Base-by-base conservation (phyloP, 2,797 vertebrate genomes). In the Poeciliopsis presidionis region DNA sequence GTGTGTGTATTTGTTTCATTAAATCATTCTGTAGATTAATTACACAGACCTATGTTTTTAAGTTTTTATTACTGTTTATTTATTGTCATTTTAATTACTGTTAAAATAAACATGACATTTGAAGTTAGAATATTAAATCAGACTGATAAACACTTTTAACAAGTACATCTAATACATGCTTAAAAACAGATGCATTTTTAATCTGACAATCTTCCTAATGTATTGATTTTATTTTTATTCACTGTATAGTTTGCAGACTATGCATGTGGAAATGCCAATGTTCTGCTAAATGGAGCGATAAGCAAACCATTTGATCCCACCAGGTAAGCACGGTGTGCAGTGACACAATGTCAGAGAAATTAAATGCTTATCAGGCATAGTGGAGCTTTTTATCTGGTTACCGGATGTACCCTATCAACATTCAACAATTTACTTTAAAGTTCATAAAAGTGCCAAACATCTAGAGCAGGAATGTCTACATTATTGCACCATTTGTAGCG, bases 281-380 rank as follows among this genome's bases (percentile, higher is more conserved):
- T 53, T 7, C 51, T 69, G 61, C 33, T 70, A 55, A 45, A 76
- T n/a, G 75, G 46, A 69, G 45, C 33, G 30, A 76, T 8, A 49
- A 20, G 47, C 28, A 30, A 65, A 36, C 74, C 74, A 36, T 76
- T 76, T 49, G 59, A 76, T 51, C 74, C 45, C 13, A 76, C 43
- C 45, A 51, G 74, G 74, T 76, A 7, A 47, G 74, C 28, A 7
- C 0, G 1, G 7, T 65, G 25, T 65, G 16, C 33, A 63, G 16
- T 72, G 46, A 22, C 20, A 22, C 16, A 12, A 72, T 14, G 16
- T 3, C 7, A 14, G n/a, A n/a, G 53, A 55, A 18, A 55, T 36
- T 16, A 61, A 59, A 28, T 7, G 14, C 4, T 16, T 9, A 67
- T 67, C 2, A 2, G 18, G 39, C 2, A 41, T 5, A 12, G 33